Evolutionary conservation across 1,140 invertebrate genomes (phyloP).

Genomic region (Monomorium pharaonis): DNA sequence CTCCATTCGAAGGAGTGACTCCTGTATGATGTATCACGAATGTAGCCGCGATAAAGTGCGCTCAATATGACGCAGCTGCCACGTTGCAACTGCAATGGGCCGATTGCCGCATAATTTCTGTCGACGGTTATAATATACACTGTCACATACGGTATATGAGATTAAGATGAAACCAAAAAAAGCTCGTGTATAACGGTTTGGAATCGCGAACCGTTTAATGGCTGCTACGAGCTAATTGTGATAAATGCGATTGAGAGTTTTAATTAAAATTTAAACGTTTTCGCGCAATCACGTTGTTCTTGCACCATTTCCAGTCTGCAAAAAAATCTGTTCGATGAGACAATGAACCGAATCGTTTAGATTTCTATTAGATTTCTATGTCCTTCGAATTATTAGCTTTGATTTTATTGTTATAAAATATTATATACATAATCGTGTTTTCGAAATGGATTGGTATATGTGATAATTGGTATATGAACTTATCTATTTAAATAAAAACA

Average conservation of each 20-base stretch:
- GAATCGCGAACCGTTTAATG: background rate
- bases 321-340: background rate
- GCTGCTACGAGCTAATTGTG: background rate
- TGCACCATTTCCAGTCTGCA: background rate
- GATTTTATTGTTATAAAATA: background rate
- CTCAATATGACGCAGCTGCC: conserved; percentile 47
- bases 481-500: background rate
- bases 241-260: background rate
- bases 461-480: too few relatives aligned
- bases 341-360: background rate
- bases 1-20: background rate
- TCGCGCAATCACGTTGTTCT: background rate
- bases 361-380: background rate
- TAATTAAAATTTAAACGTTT: background rate
- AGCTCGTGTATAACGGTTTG: background rate
- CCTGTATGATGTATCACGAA: conserved; percentile 4
- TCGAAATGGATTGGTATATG: background rate
- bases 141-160: background rate
- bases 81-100: conserved; percentile 47
- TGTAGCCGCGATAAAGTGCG: conserved; percentile 34
- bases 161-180: background rate
- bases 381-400: background rate
- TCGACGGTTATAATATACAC: background rate
- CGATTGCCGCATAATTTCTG: conserved; percentile 44
- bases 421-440: background rate